These are phyloP conservation scores for Olivierus martensii DNA, from an alignment of 1,140 invertebrate species.

Conservation along the genomic window DNA sequence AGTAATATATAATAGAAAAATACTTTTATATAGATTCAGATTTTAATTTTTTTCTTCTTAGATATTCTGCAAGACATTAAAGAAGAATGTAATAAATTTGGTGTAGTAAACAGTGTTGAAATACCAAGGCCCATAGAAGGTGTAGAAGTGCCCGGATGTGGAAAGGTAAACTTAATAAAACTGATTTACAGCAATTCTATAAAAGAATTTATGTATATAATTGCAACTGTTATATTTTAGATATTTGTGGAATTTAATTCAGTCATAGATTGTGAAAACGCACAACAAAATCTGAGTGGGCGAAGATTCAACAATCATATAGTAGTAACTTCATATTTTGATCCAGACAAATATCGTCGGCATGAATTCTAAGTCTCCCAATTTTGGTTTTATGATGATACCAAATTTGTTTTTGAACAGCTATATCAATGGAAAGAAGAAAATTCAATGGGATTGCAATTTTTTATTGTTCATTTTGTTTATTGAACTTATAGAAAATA, in stretches of 20 bases:
- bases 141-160: conserved; percentile 94
- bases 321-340: conserved; percentile 97
- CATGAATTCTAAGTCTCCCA: conserved; percentile 82
- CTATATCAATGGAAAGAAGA: no score
- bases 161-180: conserved; percentile 52
- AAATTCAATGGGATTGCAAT: no score
- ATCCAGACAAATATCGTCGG: conserved; percentile 96
- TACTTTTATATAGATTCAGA: not conserved
- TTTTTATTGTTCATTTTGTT: no score
- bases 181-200: not conserved
- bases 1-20: not conserved
- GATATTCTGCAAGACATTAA: conserved; percentile 97
- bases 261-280: conserved; percentile 92
- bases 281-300: conserved; percentile 93
- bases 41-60: conserved; percentile 24
- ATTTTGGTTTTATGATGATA: no score
- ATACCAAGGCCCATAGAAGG: conserved; percentile 94
- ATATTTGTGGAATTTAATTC: conserved; percentile 98
- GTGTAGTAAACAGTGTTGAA: conserved; percentile 83
- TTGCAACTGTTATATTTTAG: conserved; percentile 35
- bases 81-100: conserved; percentile 97
- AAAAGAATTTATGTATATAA: not conserved
- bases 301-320: conserved; percentile 97
- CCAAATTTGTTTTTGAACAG: no score
- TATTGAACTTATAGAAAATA: no score